Percentiles rank a stretch among this genome's conserved stretches.
Evolutionary conservation across 2,888 invertebrate species (phyloP).

Genomic region (Agrochola lychnidis): DNA sequence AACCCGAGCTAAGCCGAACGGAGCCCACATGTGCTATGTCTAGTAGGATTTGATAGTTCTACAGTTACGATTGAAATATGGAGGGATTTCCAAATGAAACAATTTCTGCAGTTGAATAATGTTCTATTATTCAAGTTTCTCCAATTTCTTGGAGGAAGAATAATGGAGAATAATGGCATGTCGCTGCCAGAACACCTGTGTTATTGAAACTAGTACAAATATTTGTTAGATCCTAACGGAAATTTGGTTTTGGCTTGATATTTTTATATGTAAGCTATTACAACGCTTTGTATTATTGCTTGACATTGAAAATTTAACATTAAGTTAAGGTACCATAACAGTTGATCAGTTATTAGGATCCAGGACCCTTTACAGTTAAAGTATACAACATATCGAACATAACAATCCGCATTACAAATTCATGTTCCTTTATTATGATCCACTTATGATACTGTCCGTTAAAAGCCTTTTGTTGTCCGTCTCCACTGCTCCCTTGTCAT

Average conservation of each 20-base stretch:
- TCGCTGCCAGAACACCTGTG: constrained; percentile 13
- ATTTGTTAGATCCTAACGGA: constrained; percentile 8
- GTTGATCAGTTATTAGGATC: neutral
- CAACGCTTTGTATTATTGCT: neutral
- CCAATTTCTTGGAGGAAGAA: constrained; percentile 11
- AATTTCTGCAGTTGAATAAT: constrained; percentile 38
- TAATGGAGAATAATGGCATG: constrained; percentile 40
- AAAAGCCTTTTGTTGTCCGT: constrained; percentile 36
- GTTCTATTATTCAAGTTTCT: constrained; percentile 43
- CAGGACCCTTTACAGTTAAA: neutral
- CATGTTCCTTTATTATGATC: constrained; percentile 9
- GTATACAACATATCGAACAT: neutral
- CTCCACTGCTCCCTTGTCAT: neutral
- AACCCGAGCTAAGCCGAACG: constrained; percentile 22
- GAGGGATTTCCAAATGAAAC: constrained; percentile 36
- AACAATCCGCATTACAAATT: constrained; percentile 19
- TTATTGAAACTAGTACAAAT: constrained; percentile 14
- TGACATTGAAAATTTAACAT: neutral
- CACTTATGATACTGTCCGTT: constrained; percentile 19
- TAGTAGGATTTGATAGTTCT: constrained; percentile 43
- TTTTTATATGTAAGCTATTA: neutral
- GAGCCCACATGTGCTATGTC: constrained; percentile 29
- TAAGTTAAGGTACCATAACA: neutral
- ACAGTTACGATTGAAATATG: constrained; percentile 48
- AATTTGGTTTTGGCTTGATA: constrained; percentile 10